Conservation (phyloP, 2,113 vertebrate genomes). For the Thamnophis sirtalis region DNA sequence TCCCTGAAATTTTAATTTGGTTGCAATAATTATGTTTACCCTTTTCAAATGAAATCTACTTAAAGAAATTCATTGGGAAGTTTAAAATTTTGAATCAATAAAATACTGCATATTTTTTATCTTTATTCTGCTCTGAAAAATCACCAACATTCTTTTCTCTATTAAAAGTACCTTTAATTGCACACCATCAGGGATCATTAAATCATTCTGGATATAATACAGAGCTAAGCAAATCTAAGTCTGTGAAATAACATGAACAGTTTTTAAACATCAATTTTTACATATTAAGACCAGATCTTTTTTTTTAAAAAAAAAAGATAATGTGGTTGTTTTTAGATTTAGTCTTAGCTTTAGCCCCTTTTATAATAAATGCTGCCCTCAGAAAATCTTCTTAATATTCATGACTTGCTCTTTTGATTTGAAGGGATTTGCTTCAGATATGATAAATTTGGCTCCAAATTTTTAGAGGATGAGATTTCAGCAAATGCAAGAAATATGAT, state of each 20-base stretch:
- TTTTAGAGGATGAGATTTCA: neutral
- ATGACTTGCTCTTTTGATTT: neutral
- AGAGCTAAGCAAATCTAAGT: neutral
- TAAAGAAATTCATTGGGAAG: rapidly evolving
- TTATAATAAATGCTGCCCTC: neutral
- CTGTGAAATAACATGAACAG: neutral
- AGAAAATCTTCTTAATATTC: neutral
- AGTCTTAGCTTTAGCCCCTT: neutral
- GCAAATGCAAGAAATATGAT: neutral
- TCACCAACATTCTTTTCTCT: neutral
- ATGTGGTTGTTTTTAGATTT: neutral
- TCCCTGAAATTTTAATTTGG: rapidly evolving
- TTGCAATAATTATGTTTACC: neutral
- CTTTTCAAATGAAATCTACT: neutral
- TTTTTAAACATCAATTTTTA: neutral
- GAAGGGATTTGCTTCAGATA: neutral
- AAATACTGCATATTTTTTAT: neutral
- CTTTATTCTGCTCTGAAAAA: neutral
- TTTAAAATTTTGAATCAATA: neutral
- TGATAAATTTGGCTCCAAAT: neutral
- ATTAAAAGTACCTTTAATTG: neutral
- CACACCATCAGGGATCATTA: neutral
- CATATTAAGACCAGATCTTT: neutral
- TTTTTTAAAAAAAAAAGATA: neutral
- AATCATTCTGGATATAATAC: neutral